These are phyloP conservation scores for Mactra quadrangularis DNA, from an alignment of 1,140 invertebrate genomes.

Conservation along the genomic window DNA sequence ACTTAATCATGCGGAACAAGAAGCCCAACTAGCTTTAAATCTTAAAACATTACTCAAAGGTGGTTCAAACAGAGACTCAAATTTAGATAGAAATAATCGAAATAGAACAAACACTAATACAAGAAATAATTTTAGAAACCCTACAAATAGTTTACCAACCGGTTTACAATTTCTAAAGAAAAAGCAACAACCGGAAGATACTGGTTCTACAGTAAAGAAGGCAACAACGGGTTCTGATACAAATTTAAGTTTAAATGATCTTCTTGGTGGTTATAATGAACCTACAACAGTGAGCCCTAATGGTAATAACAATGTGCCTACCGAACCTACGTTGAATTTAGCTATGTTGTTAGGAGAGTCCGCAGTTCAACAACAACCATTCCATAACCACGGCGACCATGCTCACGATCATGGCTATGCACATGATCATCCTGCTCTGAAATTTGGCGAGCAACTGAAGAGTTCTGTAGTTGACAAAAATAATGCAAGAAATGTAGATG, in stretches of 20 bases:
- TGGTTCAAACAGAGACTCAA: too few relatives aligned
- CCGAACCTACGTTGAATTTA: too few relatives aligned
- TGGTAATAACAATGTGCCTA: too few relatives aligned
- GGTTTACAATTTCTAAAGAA: conserved; percentile 33
- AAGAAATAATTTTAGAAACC: not conserved
- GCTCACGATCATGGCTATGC: not conserved
- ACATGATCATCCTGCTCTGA: not conserved
- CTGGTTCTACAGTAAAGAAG: not conserved
- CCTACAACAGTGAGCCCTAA: not conserved
- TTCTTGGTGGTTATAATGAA: not conserved
- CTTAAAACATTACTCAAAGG: not conserved
- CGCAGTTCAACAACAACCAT: not conserved
- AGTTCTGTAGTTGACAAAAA: not conserved
- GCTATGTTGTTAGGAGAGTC: not conserved
- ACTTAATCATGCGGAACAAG: not conserved
- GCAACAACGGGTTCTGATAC: not conserved
- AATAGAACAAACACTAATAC: not conserved
- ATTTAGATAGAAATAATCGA: not conserved
- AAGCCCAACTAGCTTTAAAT: too few relatives aligned
- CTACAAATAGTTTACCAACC: not conserved
- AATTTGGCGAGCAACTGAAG: not conserved
- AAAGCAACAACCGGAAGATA: not conserved
- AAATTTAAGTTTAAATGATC: not conserved
- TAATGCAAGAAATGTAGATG: too few relatives aligned
- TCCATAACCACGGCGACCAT: not conserved